Evolutionary conservation across 37 sponge, comb jelly and placozoan species (phyloP).

Genomic region (Ianthella basta): DNA sequence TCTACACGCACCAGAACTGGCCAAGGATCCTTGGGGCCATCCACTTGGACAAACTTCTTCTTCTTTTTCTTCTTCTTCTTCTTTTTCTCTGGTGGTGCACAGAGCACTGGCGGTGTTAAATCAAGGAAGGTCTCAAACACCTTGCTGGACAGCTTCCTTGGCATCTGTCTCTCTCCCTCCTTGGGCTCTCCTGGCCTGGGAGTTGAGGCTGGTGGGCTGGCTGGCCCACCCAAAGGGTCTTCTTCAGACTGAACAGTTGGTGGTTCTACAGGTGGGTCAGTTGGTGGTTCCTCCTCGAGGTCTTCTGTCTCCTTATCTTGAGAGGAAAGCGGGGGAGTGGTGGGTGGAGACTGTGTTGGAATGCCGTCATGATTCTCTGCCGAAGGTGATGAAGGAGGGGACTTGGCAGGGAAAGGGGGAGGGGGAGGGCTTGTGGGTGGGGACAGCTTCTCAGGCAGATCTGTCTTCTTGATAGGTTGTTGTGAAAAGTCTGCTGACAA

Average conservation of each 20-base stretch:
- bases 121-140: slow-evolving; percentile 17
- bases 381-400: slow-evolving; percentile 27
- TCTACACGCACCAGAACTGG: slow-evolving; percentile 62
- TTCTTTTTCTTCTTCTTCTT: slow-evolving; percentile 32
- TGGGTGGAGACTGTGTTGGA: neutral
- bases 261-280: slow-evolving; percentile 1
- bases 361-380: neutral
- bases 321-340: neutral
- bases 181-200: neutral
- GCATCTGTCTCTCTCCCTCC: neutral
- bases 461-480: neutral
- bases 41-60: slow-evolving; percentile 12
- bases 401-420: slow-evolving; percentile 14
- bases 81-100: slow-evolving; percentile 20
- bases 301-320: neutral
- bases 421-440: slow-evolving; percentile 25
- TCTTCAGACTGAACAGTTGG: neutral
- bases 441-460: neutral
- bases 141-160: slow-evolving; percentile 1
- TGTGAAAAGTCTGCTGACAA: neutral
- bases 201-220: slow-evolving; percentile 25
- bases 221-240: neutral
- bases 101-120: slow-evolving; percentile 3
- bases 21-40: slow-evolving; percentile 19
- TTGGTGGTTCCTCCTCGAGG: neutral